These are phyloP conservation scores for Struthidea cinerea DNA, from an alignment of 2,113 vertebrate genomes.

Conservation along the genomic window DNA sequence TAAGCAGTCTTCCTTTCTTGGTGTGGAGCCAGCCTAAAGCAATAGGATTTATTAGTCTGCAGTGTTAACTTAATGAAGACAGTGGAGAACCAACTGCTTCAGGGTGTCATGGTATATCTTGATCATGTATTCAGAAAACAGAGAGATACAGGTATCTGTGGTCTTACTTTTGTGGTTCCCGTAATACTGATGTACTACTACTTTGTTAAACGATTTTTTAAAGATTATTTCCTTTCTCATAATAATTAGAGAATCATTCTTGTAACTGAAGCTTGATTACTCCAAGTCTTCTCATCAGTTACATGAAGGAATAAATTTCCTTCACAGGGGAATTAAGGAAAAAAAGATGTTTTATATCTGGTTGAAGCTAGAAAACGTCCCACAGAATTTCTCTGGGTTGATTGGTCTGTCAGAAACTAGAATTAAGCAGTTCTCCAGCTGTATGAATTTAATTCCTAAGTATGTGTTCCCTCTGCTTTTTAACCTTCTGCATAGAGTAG, in stretches of 20 bases:
- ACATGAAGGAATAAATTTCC: background rate
- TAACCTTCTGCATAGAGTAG: background rate
- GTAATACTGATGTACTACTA: background rate
- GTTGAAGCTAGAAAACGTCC: background rate
- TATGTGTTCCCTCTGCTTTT: background rate
- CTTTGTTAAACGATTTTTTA: background rate
- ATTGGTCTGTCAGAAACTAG: background rate
- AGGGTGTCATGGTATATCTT: background rate
- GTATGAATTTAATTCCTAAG: background rate
- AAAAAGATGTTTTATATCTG: background rate
- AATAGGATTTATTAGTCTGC: background rate
- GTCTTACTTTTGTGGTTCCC: background rate
- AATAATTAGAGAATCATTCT: background rate
- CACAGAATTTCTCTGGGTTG: background rate
- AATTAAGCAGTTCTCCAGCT: background rate
- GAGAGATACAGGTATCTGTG: background rate
- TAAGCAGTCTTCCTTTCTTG: background rate
- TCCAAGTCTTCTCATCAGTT: background rate
- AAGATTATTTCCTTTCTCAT: background rate
- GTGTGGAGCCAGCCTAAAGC: background rate
- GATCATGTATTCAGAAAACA: background rate
- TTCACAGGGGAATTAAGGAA: background rate
- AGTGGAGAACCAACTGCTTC: background rate
- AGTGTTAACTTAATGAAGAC: background rate
- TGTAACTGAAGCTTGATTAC: background rate